Evolutionary conservation across 1,140 invertebrate species (phyloP), one percentile per base, ranked within the genome.

Genomic region (Megalonaias nervosa): DNA sequence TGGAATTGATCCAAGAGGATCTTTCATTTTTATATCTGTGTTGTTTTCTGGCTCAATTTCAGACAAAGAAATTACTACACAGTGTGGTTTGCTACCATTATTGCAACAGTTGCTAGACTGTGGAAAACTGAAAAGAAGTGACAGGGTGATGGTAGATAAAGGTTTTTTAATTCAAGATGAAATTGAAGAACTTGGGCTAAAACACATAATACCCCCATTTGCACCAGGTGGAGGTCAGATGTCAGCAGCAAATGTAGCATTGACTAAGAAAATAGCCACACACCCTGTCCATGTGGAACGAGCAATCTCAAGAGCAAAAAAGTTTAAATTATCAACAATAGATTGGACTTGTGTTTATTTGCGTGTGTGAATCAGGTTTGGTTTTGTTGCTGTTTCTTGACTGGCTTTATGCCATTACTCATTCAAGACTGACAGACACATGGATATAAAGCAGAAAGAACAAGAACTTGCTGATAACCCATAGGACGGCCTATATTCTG

Each of bases 31-130:
- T 69, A 61, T 2, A 71, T 11, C 77, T 2, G 74, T 79, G 74
- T 57, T 83, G 19, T 83, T 81, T 72, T 72, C 82, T 60, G 80
- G 80, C 1, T 77, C 72, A 15, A 80, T 80, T 55, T 82, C 82
- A 26, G 75, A 82, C 67, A 82, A 80, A 48, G 77, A 80, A 38
- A 81, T 81, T 59, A 31, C 26, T 31, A 31, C 58, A 19, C 15
- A 79, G 72, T 66, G 67, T 77, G 79, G 75, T 4, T 75, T 81
- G 16, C 23, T 31, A 31, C 26, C 58, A 19, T 6, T 72, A 21
- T 57, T 76, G 56, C 21, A 67, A 64, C 13, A 70, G 19, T 55
- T 72, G 26, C 55, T 71, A 5, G 61, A 77, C 19, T 56, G 60
- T 38, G 26, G 26, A 15, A 70, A 48, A 48, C 13, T 77, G 17